Conservation (phyloP, 1,140 invertebrate genomes). For the Drosophila repleta region DNA sequence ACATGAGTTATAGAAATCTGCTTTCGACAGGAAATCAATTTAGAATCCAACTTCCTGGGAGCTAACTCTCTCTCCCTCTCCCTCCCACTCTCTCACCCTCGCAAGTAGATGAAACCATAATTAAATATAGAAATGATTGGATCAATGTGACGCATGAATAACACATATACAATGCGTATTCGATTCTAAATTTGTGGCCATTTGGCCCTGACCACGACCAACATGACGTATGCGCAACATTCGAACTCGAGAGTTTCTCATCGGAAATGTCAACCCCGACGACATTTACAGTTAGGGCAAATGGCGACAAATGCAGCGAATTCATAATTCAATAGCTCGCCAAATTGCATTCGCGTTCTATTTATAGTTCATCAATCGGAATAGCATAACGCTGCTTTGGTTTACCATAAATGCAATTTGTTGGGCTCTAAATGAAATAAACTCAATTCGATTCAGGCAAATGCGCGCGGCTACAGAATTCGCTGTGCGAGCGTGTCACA, state of each 20-base stretch:
- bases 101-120: slow-evolving; percentile 32
- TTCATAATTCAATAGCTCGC: slow-evolving; percentile 18
- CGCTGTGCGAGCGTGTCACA: slow-evolving; percentile 3
- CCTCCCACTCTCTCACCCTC: too few relatives aligned
- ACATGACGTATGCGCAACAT: slow-evolving; percentile 40
- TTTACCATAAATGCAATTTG: slow-evolving; percentile 24
- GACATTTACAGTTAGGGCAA: neutral
- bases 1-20: slow-evolving; percentile 8
- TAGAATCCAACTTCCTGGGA: slow-evolving; percentile 23
- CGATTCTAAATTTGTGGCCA: slow-evolving; percentile 18
- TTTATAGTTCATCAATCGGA: slow-evolving; percentile 8
- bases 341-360: slow-evolving; percentile 20
- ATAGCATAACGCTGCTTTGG: slow-evolving; percentile 21
- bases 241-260: neutral
- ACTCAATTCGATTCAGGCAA: slow-evolving; percentile 31
- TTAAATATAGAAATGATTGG: slow-evolving; percentile 46
- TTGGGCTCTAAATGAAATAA: slow-evolving; percentile 25
- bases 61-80: slow-evolving; percentile 24
- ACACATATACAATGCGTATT: slow-evolving; percentile 7
- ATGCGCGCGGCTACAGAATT: slow-evolving; percentile 27
- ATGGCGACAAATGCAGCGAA: slow-evolving; percentile 8
- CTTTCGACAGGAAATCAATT: slow-evolving; percentile 33
- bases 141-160: slow-evolving; percentile 43
- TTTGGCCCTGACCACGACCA: slow-evolving; percentile 42
- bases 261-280: slow-evolving; percentile 22